These are phyloP conservation scores for Buathra laborator DNA, from an alignment of 2,888 invertebrate genomes.

Conservation along the genomic window DNA sequence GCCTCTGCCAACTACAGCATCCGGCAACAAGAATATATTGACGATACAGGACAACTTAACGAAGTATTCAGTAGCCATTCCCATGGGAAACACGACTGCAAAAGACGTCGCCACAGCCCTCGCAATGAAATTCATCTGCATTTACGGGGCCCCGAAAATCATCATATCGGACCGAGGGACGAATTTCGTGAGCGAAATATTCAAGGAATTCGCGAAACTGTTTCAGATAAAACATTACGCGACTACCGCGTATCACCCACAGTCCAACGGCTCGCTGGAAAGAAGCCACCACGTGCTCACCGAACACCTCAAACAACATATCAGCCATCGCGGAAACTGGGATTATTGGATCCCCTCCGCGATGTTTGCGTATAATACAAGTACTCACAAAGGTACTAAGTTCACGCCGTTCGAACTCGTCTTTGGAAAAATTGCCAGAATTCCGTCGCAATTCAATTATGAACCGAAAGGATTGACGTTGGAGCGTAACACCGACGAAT, in stretches of 20 bases:
- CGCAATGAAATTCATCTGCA: slow-evolving; percentile 5
- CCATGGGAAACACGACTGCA: neutral
- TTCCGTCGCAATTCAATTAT: too few species aligned
- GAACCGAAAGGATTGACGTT: too few species aligned
- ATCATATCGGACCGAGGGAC: neutral
- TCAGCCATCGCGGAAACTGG: neutral
- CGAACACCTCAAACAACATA: neutral
- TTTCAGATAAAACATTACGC: neutral
- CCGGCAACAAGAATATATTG: neutral
- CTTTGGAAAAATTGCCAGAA: neutral
- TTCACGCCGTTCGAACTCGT: neutral
- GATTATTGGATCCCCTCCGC: neutral
- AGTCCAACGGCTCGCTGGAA: neutral
- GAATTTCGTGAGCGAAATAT: neutral
- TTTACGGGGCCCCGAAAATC: slow-evolving; percentile 4
- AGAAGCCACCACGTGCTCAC: neutral
- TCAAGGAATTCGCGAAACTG: neutral
- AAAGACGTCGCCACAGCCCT: neutral
- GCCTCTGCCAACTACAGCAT: neutral
- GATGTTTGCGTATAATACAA: neutral
- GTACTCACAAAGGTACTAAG: neutral
- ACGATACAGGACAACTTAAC: neutral
- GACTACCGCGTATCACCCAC: neutral
- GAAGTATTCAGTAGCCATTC: neutral
- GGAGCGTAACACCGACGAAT: too few species aligned